Evolutionary conservation across 2,797 vertebrate species (phyloP), one percentile per base, ranked within the genome.

Genomic region (Phoxinus dragarum): DNA sequence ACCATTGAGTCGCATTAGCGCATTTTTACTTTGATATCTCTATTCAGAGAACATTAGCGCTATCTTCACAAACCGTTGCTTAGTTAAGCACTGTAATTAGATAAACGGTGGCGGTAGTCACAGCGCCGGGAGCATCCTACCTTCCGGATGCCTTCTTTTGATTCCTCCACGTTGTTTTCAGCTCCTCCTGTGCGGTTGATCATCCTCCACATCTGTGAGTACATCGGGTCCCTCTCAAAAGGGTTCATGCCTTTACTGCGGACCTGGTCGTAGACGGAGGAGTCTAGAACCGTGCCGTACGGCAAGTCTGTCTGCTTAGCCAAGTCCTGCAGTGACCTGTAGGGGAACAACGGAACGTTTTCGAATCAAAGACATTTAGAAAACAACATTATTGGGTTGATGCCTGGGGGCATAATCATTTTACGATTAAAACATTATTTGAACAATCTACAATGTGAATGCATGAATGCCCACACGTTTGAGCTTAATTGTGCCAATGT

Each of bases 161-260:
- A 99, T 89, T 99, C 97, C 87, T 98, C 94, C 3, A 99, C 97
- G 0, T 98, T 99, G 94, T 98, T 99, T 82, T 99, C 97, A 0
- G 96, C 96, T 75, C 97, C 97, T 2, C 98, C 98, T 34, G 97
- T 99, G 84, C 96, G 94, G 92, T 97, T 99, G 88, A 99, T 99
- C 98, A 99, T 99, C 67, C 97, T 91, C 98, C 98, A 99, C 97
- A 99, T 98, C 92, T 99, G 98, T 67, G 98, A 95, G 91, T 99
- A 99, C 97, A 99, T 99, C 89, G 97, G 97, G 92, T 99, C 98
- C 90, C 97, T 96, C 94, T 99, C 98, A 6, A 99, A 99, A 84
- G 98, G 98, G 90, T 99, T 99, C 97, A 99, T 96, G 6, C 97
- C 96, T 90, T 99, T 99, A 92, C 96, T 96, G 81, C 97, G 97